A percentile compares a stretch with the other conserved stretches of the same genome.
Evolutionary conservation across 64 coral and sea anemone genomes (phyloP).

Genomic region (Trachythela sp.): DNA sequence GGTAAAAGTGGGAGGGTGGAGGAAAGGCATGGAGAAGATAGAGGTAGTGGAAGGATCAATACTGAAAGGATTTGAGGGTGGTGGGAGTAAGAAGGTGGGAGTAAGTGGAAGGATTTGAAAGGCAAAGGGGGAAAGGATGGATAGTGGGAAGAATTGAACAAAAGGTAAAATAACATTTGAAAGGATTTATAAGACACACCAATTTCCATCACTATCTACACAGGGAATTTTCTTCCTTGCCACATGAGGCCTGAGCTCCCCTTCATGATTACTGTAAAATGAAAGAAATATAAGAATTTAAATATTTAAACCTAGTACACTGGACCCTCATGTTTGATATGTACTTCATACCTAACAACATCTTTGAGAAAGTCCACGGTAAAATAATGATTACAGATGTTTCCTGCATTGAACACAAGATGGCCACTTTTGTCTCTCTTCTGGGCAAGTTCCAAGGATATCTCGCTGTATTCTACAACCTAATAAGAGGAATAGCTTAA

Average conservation of each 20-base stretch:
- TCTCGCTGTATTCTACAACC: slow-evolving; percentile 99
- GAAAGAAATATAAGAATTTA: background rate
- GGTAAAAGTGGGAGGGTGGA: too few relatives aligned
- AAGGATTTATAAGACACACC: background rate
- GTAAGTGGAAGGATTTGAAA: too few relatives aligned
- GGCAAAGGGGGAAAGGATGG: too few relatives aligned
- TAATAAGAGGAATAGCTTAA: background rate
- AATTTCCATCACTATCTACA: slow-evolving; percentile 61
- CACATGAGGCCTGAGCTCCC: slow-evolving; percentile 65
- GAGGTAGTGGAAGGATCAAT: too few relatives aligned
- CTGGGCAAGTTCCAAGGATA: slow-evolving; percentile 57
- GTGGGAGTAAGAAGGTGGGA: too few relatives aligned
- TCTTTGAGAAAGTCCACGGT: slow-evolving; percentile 69
- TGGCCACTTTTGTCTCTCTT: slow-evolving; percentile 64
- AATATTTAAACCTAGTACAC: background rate
- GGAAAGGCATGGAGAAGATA: too few relatives aligned
- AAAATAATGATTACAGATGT: slow-evolving; percentile 95
- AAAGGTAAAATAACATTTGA: background rate
- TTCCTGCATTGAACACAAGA: slow-evolving; percentile 75
- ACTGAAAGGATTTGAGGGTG: too few relatives aligned
- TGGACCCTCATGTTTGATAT: background rate
- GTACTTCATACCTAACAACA: slow-evolving; percentile 53
- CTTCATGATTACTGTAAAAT: slow-evolving; percentile 64
- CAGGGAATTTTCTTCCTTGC: slow-evolving; percentile 95
- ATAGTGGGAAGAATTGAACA: background rate